Evolutionary conservation across 2,113 vertebrate species (phyloP).

Genomic region (Cebidichthys violaceus): DNA sequence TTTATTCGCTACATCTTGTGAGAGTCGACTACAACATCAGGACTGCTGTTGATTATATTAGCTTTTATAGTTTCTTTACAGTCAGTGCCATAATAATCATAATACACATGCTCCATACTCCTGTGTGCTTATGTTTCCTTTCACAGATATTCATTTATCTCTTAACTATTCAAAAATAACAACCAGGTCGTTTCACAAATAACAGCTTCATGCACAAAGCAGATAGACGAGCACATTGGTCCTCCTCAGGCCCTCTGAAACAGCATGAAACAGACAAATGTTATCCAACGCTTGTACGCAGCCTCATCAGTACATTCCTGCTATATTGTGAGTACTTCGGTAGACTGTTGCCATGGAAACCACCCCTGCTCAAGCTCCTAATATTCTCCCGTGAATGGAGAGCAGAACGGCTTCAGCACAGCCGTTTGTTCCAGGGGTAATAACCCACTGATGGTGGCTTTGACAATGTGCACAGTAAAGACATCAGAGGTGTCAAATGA

Average conservation of each 20-base stretch:
- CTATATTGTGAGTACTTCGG: constrained; percentile 79
- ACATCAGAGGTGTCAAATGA: neutral
- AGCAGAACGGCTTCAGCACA: constrained; percentile 58
- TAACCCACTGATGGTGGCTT: constrained; percentile 50
- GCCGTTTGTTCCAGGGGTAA: constrained; percentile 65
- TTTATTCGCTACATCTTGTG: neutral
- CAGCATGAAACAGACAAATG: constrained; percentile 61
- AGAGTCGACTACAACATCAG: neutral
- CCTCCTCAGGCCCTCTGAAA: constrained; percentile 37
- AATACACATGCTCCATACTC: constrained; percentile 8
- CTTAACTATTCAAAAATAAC: neutral
- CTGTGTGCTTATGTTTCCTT: constrained; percentile 27
- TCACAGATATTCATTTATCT: constrained; percentile 13
- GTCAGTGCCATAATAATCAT: neutral
- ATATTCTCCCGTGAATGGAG: constrained; percentile 86
- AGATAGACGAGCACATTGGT: constrained; percentile 38
- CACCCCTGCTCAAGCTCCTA: constrained; percentile 85
- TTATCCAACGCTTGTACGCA: constrained; percentile 51
- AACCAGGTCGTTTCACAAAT: constrained; percentile 55
- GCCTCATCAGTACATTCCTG: constrained; percentile 80
- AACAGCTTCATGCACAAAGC: constrained; percentile 50
- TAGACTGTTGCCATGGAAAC: constrained; percentile 91
- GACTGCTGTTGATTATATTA: neutral
- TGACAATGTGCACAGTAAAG: constrained; percentile 23
- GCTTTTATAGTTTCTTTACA: neutral